Conservation (phyloP, 92 coral and sea anemone species). For the Siderastrea radians region DNA sequence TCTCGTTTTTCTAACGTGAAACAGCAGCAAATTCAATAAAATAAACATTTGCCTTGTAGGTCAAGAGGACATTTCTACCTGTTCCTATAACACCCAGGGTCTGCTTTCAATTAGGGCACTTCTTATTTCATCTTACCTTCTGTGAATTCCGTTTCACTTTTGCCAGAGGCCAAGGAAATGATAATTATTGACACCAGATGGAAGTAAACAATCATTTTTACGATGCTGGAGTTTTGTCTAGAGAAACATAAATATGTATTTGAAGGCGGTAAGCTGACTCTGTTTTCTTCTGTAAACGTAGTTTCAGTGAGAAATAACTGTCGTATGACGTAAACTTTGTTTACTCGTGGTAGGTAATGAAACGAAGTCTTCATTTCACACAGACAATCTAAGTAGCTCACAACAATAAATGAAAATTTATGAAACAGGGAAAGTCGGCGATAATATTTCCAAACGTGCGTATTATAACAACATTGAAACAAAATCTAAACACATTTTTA, state of each 20-base stretch:
- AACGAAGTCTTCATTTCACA: no score
- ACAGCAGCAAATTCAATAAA: not conserved
- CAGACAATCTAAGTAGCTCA: no score
- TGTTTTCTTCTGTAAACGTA: not conserved
- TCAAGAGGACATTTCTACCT: not conserved
- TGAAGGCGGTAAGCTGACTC: no score
- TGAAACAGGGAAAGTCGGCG: not conserved
- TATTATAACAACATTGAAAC: not conserved
- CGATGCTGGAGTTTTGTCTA: slow-evolving; percentile 13
- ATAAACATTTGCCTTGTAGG: not conserved
- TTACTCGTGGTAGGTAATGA: not conserved
- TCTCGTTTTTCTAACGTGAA: no score
- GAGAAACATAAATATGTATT: slow-evolving; percentile 16
- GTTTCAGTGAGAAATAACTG: slow-evolving; percentile 7
- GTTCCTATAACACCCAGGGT: not conserved
- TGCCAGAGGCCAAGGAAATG: not conserved
- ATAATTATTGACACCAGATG: not conserved
- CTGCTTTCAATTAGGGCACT: not conserved
- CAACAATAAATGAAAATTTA: no score
- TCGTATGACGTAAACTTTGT: slow-evolving; percentile 26
- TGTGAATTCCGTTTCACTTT: not conserved
- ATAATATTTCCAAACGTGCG: not conserved
- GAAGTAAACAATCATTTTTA: not conserved
- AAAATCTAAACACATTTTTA: not conserved
- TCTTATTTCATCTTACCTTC: slow-evolving; percentile 27